A percentile compares a stretch with the other conserved stretches of the same genome.
phyloP scores from a whole-genome alignment of 2,888 invertebrate genomes.

The Tetragonisca angustula region DNA sequence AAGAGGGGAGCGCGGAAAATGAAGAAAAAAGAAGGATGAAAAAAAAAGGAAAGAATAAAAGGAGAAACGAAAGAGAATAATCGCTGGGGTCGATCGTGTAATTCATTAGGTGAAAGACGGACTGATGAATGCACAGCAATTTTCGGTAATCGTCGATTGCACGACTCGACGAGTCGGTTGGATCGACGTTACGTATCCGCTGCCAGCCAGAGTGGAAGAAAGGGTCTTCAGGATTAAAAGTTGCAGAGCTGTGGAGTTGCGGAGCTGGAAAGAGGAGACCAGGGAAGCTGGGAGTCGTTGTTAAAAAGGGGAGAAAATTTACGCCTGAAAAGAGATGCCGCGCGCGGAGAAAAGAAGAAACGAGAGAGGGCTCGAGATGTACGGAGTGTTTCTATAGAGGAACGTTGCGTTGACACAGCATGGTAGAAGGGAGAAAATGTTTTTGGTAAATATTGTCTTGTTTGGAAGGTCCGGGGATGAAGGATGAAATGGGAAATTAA shows the following conservation, averaged over 20 bases:
- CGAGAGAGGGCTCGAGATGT: conserved; percentile 12
- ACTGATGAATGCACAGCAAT: conserved; percentile 57
- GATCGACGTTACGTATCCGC: conserved; percentile 55
- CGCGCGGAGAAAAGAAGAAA: not conserved
- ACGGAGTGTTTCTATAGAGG: conserved; percentile 12
- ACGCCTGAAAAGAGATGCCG: conserved; percentile 19
- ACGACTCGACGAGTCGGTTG: conserved; percentile 63
- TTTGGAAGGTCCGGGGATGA: too few species aligned
- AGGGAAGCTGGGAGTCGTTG: conserved; percentile 10
- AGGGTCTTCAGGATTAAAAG: conserved; percentile 47
- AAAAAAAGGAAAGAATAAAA: not conserved
- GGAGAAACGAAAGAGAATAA: conserved; percentile 5
- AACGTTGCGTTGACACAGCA: not conserved
- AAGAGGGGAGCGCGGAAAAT: not conserved
- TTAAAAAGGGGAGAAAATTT: conserved; percentile 44
- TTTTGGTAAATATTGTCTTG: conserved; percentile 13
- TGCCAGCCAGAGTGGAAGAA: conserved; percentile 44
- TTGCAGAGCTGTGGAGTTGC: conserved; percentile 23
- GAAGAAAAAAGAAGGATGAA: too few species aligned
- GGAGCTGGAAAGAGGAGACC: not conserved
- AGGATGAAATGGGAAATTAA: not conserved
- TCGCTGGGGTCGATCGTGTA: conserved; percentile 42
- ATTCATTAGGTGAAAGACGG: conserved; percentile 41
- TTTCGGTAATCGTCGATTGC: conserved; percentile 70
- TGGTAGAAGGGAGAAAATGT: not conserved